These are phyloP conservation scores for Gasterosteus nipponicus DNA, from an alignment of 2,113 vertebrate species.

Conservation along the genomic window DNA sequence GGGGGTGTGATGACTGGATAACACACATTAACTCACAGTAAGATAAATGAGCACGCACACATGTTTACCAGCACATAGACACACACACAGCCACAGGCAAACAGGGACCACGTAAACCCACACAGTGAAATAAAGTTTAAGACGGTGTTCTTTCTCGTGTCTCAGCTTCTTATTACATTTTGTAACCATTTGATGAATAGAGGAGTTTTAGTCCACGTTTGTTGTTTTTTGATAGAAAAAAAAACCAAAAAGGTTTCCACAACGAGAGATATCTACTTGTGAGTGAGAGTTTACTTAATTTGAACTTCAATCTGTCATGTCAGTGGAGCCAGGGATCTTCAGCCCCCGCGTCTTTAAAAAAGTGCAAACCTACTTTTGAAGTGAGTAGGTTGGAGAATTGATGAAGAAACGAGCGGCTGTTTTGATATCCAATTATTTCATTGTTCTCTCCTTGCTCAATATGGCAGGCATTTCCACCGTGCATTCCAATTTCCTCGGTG, in stretches of 20 bases:
- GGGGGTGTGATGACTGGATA: conserved; percentile 60
- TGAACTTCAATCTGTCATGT: conserved; percentile 70
- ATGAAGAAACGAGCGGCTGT: conserved; percentile 73
- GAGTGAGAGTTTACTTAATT: conserved; percentile 75
- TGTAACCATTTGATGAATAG: conserved; percentile 36
- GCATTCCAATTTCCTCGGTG: conserved; percentile 78
- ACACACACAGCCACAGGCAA: conserved; percentile 1
- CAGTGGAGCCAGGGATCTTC: conserved; percentile 54
- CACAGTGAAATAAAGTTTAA: conserved; percentile 29
- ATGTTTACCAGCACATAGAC: conserved; percentile 9
- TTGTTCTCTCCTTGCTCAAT: conserved; percentile 76
- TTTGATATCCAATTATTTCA: conserved; percentile 79
- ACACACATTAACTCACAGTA: conserved; percentile 54
- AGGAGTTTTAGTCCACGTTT: conserved; percentile 55
- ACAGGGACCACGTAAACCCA: conserved; percentile 21
- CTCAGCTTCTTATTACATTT: conserved; percentile 14
- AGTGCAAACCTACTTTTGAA: conserved; percentile 78
- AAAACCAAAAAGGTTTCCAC: conserved; percentile 67
- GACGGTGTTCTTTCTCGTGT: conserved; percentile 2
- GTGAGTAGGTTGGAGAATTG: conserved; percentile 72
- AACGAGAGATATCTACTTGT: conserved; percentile 54
- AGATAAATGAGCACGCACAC: conserved; percentile 48
- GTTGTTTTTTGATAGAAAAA: conserved; percentile 60
- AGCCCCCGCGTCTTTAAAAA: conserved; percentile 72
- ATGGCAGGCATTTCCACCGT: conserved; percentile 62